Conservation (phyloP, 2,888 invertebrate genomes). For the Masnerella sp. region DNA sequence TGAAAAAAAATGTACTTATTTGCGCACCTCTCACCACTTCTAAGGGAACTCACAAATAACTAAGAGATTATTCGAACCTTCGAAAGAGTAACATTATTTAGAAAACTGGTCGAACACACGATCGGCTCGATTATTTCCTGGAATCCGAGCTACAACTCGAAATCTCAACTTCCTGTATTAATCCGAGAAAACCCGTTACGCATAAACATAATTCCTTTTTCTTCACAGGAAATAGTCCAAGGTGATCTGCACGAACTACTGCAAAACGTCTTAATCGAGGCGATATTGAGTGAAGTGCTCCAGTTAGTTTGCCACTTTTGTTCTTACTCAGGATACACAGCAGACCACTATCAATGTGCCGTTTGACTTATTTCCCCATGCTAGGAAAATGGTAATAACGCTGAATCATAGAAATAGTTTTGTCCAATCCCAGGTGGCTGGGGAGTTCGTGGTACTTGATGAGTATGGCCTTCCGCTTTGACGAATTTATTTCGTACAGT, state of each 20-base stretch:
- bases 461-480: slow-evolving; percentile 22
- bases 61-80: too few relatives aligned
- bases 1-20: too few relatives aligned
- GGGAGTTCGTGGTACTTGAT: slow-evolving; percentile 55
- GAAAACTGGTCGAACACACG: too few relatives aligned
- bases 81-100: too few relatives aligned
- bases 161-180: too few relatives aligned
- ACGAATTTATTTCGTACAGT: slow-evolving; percentile 18
- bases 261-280: neutral
- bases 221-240: neutral
- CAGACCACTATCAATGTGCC: slow-evolving; percentile 57
- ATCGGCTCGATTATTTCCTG: too few relatives aligned
- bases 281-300: slow-evolving; percentile 1
- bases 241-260: neutral
- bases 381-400: slow-evolving; percentile 57
- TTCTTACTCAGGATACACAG: slow-evolving; percentile 30
- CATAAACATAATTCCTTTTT: too few relatives aligned
- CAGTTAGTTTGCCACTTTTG: neutral
- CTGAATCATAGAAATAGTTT: slow-evolving; percentile 37
- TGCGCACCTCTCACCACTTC: too few relatives aligned
- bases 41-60: too few relatives aligned
- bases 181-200: too few relatives aligned
- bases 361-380: slow-evolving; percentile 51
- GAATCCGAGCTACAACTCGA: too few relatives aligned
- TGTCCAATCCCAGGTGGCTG: slow-evolving; percentile 28